Conservation (phyloP, 1,140 invertebrate species). For the Kradibia gibbosae region DNA sequence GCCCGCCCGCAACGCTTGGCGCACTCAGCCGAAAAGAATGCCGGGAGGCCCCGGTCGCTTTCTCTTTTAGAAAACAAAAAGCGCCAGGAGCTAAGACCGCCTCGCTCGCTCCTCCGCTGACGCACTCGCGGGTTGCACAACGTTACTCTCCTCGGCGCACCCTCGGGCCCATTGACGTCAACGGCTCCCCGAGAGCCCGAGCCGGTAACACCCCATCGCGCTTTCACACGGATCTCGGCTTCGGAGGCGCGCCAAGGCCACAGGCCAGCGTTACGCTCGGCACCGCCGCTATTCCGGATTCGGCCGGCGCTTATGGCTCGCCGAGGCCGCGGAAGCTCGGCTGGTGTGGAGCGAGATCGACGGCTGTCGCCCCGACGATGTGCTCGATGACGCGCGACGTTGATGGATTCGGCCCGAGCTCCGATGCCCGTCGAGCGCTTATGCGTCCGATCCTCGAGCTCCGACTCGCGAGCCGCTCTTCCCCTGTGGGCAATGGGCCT, state of each 20-base stretch:
- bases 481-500: too few relatives aligned
- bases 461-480: too few relatives aligned
- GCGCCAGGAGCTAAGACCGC: background rate
- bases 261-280: constrained; percentile 31
- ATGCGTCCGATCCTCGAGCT: too few relatives aligned
- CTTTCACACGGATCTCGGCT: constrained; percentile 71
- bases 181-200: constrained; percentile 41
- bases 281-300: background rate
- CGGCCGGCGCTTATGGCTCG: too few relatives aligned
- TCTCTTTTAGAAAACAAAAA: constrained; percentile 30
- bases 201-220: constrained; percentile 23
- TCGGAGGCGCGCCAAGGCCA: constrained; percentile 49
- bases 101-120: background rate
- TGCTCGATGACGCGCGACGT: too few relatives aligned
- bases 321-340: background rate
- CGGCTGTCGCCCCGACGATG: too few relatives aligned
- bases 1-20: background rate
- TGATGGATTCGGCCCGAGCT: too few relatives aligned
- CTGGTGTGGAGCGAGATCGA: background rate
- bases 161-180: constrained; percentile 66
- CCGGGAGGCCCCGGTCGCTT: background rate
- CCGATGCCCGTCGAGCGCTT: too few relatives aligned
- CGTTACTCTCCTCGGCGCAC: constrained; percentile 57
- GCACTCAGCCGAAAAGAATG: background rate
- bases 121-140: constrained; percentile 63